Evolutionary conservation across 1,140 invertebrate genomes (phyloP).

Genomic region (Drosophila gunungcola): DNA sequence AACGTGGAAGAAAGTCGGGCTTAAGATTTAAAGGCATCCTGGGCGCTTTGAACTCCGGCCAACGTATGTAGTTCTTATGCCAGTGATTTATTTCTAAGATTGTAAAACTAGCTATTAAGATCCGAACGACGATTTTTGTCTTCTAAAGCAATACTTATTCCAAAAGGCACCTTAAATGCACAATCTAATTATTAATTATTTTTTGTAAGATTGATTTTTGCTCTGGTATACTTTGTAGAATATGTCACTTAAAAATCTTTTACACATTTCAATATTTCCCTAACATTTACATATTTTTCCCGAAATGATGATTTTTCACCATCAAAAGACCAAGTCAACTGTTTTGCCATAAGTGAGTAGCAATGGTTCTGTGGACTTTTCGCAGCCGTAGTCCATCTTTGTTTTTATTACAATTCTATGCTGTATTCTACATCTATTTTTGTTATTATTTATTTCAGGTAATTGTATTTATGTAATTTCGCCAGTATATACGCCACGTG

Average conservation of each 20-base stretch:
- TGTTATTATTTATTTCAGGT: not conserved
- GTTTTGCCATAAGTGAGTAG: constrained; percentile 1
- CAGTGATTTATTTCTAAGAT: constrained; percentile 4
- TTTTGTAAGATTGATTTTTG: not conserved
- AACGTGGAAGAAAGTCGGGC: constrained; percentile 41
- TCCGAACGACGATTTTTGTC: no score
- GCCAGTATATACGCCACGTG: not conserved
- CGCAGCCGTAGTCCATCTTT: no score
- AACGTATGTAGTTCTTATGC: not conserved
- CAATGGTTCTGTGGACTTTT: not conserved
- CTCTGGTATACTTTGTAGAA: not conserved
- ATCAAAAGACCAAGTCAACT: not conserved
- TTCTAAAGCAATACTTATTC: no score
- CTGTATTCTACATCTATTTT: no score
- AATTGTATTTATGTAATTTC: not conserved
- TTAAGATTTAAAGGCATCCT: constrained; percentile 3
- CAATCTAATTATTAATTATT: not conserved
- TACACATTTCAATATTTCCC: constrained; percentile 12
- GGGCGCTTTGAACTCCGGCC: not conserved
- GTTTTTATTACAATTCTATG: no score
- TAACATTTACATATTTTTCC: not conserved
- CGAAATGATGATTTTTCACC: constrained; percentile 6
- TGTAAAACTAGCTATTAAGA: no score
- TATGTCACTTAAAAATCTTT: constrained; percentile 4
- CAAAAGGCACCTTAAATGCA: not conserved